A percentile compares a stretch with the other conserved stretches of the same genome.
Evolutionary conservation across 2,888 invertebrate genomes (phyloP).

Genomic region (Phlogophora meticulosa): DNA sequence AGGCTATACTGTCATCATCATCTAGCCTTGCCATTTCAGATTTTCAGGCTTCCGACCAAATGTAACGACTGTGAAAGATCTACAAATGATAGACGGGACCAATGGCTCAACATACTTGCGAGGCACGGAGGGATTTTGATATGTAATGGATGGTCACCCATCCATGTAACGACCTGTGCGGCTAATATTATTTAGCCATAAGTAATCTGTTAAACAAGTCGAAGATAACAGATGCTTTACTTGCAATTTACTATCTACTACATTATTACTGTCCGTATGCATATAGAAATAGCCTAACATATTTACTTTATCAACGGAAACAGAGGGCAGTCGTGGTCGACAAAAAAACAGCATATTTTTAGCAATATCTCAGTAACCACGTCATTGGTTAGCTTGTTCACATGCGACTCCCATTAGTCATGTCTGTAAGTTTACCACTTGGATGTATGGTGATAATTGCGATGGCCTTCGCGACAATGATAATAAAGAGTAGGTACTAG

Average conservation of each 20-base stretch:
- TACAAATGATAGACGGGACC: too few relatives aligned
- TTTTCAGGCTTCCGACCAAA: too few relatives aligned
- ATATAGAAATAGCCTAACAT: constrained; percentile 1
- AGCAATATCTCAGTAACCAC: constrained; percentile 38
- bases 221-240: background rate
- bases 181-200: too few relatives aligned
- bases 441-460: constrained; percentile 75
- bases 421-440: constrained; percentile 77
- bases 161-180: too few relatives aligned
- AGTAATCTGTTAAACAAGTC: background rate
- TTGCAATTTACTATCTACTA: background rate
- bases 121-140: too few relatives aligned
- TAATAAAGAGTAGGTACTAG: constrained; percentile 61
- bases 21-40: too few relatives aligned
- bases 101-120: too few relatives aligned
- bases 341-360: constrained; percentile 46
- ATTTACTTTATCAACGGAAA: constrained; percentile 27
- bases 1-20: too few relatives aligned
- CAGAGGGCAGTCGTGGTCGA: background rate
- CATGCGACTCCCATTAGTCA: constrained; percentile 74
- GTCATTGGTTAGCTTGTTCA: constrained; percentile 45
- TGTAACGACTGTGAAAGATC: too few relatives aligned
- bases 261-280: background rate
- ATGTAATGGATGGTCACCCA: too few relatives aligned
- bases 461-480: constrained; percentile 74